These are phyloP conservation scores for Palaemon carinicauda DNA, from an alignment of 1,140 invertebrate genomes.

Conservation along the genomic window DNA sequence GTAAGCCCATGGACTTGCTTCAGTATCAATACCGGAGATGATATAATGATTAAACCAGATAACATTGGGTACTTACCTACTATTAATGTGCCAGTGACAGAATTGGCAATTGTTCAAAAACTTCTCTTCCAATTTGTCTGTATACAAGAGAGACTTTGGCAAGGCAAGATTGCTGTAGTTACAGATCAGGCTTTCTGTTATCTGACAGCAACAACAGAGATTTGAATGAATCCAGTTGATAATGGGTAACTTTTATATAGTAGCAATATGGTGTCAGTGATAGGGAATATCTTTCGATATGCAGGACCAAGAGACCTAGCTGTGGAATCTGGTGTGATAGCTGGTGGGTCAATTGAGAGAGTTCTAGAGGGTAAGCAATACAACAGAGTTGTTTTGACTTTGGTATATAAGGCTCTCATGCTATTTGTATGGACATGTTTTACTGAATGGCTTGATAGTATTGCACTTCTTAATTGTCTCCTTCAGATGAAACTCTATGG, in stretches of 20 bases:
- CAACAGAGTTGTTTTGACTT: conserved; percentile 53
- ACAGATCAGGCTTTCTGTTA: neutral
- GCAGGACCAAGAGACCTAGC: conserved; percentile 55
- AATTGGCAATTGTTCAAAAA: no score
- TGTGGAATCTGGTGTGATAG: conserved; percentile 58
- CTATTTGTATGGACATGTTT: conserved; percentile 46
- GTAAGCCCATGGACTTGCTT: neutral
- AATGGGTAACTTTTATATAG: no score
- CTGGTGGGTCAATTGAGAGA: no score
- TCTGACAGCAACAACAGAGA: neutral
- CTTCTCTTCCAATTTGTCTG: neutral
- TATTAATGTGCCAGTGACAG: no score
- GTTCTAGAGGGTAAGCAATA: conserved; percentile 54
- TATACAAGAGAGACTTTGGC: neutral
- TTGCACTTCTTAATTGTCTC: neutral
- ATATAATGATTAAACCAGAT: no score
- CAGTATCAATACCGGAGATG: neutral
- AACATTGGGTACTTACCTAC: no score
- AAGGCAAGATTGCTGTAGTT: no score
- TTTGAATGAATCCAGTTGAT: conserved; percentile 42
- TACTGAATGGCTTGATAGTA: neutral
- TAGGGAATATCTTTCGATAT: conserved; percentile 50
- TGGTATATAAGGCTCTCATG: conserved; percentile 54
- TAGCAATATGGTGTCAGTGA: conserved; percentile 45
- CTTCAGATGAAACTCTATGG: neutral